Conservation (phyloP, 2,888 invertebrate species). For the Platycnemis pennipes region DNA sequence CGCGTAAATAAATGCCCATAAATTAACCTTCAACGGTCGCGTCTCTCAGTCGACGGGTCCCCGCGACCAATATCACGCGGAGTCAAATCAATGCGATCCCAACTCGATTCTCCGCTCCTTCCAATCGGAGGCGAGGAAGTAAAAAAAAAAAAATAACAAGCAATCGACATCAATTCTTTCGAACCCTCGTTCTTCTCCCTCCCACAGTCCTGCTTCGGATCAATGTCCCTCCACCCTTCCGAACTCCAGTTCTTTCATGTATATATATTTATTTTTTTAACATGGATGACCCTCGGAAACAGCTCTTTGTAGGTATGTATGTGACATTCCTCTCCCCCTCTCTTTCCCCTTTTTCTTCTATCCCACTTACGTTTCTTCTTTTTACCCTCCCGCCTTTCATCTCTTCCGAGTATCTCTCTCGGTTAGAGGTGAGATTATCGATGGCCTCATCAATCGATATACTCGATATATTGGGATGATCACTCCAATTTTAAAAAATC, state of each 20-base stretch:
- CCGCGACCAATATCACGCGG: background rate
- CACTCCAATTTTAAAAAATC: no score
- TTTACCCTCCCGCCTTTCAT: no score
- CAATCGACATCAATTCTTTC: slow-evolving; percentile 11
- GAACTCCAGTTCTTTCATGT: no score
- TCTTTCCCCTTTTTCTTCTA: no score
- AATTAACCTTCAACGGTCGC: slow-evolving; percentile 18
- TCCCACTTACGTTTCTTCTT: no score
- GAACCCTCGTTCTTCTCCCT: background rate
- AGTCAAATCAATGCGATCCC: background rate
- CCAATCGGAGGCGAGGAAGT: background rate
- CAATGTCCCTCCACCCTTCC: background rate
- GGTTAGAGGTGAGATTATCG: no score
- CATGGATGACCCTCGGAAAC: background rate
- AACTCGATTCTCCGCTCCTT: background rate
- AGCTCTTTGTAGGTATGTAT: background rate
- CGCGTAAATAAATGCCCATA: background rate
- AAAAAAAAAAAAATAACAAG: background rate
- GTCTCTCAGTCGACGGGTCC: background rate
- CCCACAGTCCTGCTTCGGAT: background rate
- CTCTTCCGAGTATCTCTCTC: no score
- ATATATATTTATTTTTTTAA: no score
- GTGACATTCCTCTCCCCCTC: background rate
- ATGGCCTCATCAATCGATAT: no score
- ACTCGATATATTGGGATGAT: no score